Base-by-base conservation (phyloP, 2,797 vertebrate genomes). In the Takifugu ocellatus region DNA sequence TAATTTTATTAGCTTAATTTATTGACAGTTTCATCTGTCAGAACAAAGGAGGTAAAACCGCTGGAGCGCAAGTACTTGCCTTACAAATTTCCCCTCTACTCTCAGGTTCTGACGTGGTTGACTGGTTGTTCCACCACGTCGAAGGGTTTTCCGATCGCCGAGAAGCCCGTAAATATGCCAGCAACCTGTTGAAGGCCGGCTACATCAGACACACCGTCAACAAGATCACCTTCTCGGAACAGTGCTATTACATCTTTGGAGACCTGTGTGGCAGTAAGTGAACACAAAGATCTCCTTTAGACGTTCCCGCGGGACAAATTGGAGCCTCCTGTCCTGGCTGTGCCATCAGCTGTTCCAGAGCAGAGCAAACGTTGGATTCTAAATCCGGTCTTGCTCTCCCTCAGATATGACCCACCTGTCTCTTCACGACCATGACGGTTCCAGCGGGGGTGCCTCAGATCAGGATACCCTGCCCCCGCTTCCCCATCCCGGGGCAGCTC, bases 181-280 rank as follows among this genome's bases (percentile, higher is more conserved):
- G 96, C 92, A 99, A 99, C 85, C 92, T 99, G 66, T 90, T 99
- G 74, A 99, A 99, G 85, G 97, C 96, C 1, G 96, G 96, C 68
- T 98, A 93, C 87, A 99, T 99, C 84, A 92, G 97, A 39, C 97
- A 99, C 78, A 99, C 97, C 0, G 97, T 99, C 86, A 99, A 99
- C 91, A 99, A 99, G 91, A 99, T 99, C 85, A 99, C 97, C 66
- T 99, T 99, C 89, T 99, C 97, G 0, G 97, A 99, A 68, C 97
- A 99, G 82, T 99, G 97, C 86, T 99, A 98, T 88, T 99, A 99
- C 66, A 92, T 98, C 82, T 98, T 99, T 0, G 97, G 97, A 15
- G 97, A 99, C 78, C 94, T 99, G 73, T 99, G 95, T 45, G 96
- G 97, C 86, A 99, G 97, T 96, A 92, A 39, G 96, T 85, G 33